Evolutionary conservation across 2,888 invertebrate genomes (phyloP), one percentile per base, ranked within the genome.

Genomic region (Cryptocephalus moraei): DNA sequence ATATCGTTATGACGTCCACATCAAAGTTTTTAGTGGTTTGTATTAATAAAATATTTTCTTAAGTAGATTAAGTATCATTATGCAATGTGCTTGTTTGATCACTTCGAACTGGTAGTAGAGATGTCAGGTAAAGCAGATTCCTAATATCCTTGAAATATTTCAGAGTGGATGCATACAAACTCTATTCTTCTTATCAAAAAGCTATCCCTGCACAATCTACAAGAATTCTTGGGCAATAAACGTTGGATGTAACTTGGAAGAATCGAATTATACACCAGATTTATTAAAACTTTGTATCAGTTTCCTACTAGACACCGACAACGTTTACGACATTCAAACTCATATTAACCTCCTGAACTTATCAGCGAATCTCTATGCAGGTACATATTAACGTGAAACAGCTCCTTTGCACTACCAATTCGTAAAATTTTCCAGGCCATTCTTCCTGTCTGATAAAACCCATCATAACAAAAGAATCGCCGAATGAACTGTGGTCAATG

Each of bases 121-220:
- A 22, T 22, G 6, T 2, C 6, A 22, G 6, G 6, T 22, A 22
- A 6, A 22, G 3, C 22, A 22, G 22, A 22, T 22, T 22, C 22
- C 22, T 22, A 22, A 22, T 22, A 22, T 22, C 22, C 22, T 4
- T 22, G 2, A 22, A 22, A 49, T 42, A 39, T 61, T 71, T 67
- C 50, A 81, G 75, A 74, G 73, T 59, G 85, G 86, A 1, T 81
- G 80, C 60, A 76, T 80, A 58, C 80, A 86, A 66, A 78, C 87
- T 0, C 70, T 92, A 1, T 78, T 78, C 57, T 64, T 75, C 4
- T 68, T 91, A 33, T 81, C 84, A 42, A 75, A 74, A 43, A 71
- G 71, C 14, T 91, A 82, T 70, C 75, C 80, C 0, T 83, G 86
- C 2, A 82, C 82, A 56, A 69, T 77, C 13, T 83, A 86, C 62